Base-by-base conservation (phyloP, 2,888 invertebrate genomes). In the Lucinisca nassula region DNA sequence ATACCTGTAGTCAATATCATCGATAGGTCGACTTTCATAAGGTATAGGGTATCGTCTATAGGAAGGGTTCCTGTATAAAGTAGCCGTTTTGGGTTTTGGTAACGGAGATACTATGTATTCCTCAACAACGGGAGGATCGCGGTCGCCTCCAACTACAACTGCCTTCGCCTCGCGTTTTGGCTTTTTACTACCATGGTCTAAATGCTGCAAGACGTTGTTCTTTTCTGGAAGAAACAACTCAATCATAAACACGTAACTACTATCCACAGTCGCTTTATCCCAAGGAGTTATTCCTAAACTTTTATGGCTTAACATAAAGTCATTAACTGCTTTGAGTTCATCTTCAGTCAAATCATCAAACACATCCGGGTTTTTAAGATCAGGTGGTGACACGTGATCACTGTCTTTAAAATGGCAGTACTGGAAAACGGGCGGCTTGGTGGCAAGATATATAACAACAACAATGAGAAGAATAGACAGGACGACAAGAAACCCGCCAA, bases 21-120 rank as follows among this genome's bases (percentile, higher is more conserved):
- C 92, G n/a, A 93, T 85, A 0, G 93, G 93, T 0, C 92, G 90
- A 61, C 92, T 92, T 30, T 79, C 70, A 55, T 88, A 94, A 10
- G 93, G 93, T 24, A 94, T 92, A 1, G 92, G 91, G 4, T 91
- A 32, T 30, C 87, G 82, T 2, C 91, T 74, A 74, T 91, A 92
- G 10, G 91, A 83, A 1, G 92, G 93, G 58, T 92, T 91, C 61
- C 83, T 88, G 58, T 91, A 87, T 0, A 82, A 73, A 8, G 75
- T 72, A n/a, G 89, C 84, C 51, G 84, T 87, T 10, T 45, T 90
- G 0, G 94, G 94, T 0, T 85, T 78, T 10, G 93, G 93, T 14
- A 94, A 74, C 3, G 94, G 94, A 3, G 93, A 93, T 8, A 95
- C 94, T 12, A 92, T 82, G 80, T 93, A 95, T 85, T 95, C 95